Conservation (phyloP, 2,888 invertebrate genomes). For the Pedicia rivosa region DNA sequence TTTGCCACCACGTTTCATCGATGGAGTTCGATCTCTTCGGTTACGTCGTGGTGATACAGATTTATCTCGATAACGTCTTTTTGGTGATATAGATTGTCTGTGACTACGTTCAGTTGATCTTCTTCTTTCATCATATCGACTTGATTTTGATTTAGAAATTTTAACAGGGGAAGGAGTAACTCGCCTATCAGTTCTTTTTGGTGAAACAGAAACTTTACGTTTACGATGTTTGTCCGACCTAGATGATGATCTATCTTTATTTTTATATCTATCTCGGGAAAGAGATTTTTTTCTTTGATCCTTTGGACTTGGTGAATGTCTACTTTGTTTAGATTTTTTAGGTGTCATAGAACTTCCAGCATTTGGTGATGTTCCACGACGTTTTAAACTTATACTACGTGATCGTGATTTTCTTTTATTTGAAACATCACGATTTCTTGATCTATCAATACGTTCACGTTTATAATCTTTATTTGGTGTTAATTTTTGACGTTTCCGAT, state of each 20-base stretch:
- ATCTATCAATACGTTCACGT: neutral
- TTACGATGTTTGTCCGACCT: constrained; percentile 11
- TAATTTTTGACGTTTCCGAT: constrained; percentile 1
- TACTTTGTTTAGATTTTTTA: constrained; percentile 1
- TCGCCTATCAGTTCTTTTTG: constrained; percentile 6
- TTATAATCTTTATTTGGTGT: constrained; percentile 1
- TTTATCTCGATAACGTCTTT: neutral
- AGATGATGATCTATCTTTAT: neutral
- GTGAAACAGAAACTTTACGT: constrained; percentile 10
- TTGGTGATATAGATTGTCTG: neutral
- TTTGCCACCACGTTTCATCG: neutral
- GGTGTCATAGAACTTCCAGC: constrained; percentile 1
- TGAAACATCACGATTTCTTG: too few relatives aligned
- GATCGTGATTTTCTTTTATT: too few relatives aligned
- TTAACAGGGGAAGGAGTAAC: neutral
- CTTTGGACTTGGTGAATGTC: constrained; percentile 5
- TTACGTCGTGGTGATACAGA: neutral
- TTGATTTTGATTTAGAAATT: neutral
- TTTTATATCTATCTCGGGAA: constrained; percentile 14
- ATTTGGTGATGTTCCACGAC: too few relatives aligned
- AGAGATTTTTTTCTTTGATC: constrained; percentile 15
- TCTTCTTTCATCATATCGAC: neutral
- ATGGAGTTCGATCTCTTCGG: neutral
- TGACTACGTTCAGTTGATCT: neutral
- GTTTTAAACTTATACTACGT: too few relatives aligned